A percentile compares a stretch with the other conserved stretches of the same genome.
Evolutionary conservation across 2,113 vertebrate species (phyloP).

Genomic region (Bambusicola thoracicus): DNA sequence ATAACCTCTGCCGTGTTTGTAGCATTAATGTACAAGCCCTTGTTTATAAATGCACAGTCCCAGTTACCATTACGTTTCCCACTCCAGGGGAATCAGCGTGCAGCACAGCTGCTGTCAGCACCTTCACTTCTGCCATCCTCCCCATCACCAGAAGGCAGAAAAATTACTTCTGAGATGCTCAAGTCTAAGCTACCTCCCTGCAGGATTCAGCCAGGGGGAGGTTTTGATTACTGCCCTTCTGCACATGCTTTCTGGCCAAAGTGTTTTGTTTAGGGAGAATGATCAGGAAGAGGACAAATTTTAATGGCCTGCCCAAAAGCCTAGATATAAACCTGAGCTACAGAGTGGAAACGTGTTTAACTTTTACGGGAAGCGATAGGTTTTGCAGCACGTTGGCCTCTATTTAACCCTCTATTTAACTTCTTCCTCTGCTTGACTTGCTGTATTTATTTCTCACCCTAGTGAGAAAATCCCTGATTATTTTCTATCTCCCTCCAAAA

Average conservation of each 20-base stretch:
- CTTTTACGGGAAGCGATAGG: background rate
- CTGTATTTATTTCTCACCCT: background rate
- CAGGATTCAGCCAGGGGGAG: background rate
- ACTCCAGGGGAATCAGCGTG: background rate
- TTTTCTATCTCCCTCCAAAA: background rate
- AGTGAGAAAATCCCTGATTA: background rate
- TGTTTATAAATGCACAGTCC: fast-evolving
- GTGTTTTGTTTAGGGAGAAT: background rate
- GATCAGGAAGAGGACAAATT: background rate
- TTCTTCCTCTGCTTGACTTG: background rate
- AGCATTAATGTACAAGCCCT: background rate
- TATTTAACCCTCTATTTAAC: background rate
- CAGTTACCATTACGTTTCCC: background rate
- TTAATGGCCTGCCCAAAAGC: background rate
- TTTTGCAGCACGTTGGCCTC: background rate
- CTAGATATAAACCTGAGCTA: background rate
- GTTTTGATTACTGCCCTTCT: background rate
- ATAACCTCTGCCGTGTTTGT: fast-evolving
- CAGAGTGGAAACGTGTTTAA: background rate
- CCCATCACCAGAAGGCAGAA: background rate
- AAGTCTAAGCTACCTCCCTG: background rate
- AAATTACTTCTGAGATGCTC: background rate
- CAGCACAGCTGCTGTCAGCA: background rate
- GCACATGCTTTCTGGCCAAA: background rate
- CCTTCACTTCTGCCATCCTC: background rate